phyloP scores from a whole-genome alignment of 1,140 invertebrate species.

The Drosophila repleta region DNA sequence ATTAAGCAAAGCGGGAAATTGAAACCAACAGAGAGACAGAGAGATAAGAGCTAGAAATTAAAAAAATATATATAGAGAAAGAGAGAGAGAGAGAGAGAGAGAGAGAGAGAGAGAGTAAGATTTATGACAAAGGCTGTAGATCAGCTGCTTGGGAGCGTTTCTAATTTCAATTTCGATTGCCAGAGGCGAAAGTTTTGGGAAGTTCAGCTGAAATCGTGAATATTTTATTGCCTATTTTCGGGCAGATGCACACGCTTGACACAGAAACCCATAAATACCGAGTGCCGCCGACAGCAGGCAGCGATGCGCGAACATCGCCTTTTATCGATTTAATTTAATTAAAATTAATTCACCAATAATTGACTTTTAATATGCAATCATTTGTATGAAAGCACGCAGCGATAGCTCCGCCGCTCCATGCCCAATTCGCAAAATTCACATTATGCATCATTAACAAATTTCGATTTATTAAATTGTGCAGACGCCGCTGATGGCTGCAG shows the following conservation, averaged over 20 bases:
- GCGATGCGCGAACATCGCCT: slow-evolving; percentile 57
- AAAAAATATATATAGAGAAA: slow-evolving; percentile 18
- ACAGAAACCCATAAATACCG: slow-evolving; percentile 1
- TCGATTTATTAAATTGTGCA: slow-evolving; percentile 61
- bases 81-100: slow-evolving; percentile 32
- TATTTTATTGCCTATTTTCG: slow-evolving; percentile 67
- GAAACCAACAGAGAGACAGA: slow-evolving; percentile 56
- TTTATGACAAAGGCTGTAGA: slow-evolving; percentile 51
- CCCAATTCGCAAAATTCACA: slow-evolving; percentile 12
- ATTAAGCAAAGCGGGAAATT: slow-evolving; percentile 78
- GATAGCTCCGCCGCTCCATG: slow-evolving; percentile 17
- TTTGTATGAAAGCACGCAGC: slow-evolving; percentile 51
- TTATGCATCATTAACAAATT: slow-evolving; percentile 57
- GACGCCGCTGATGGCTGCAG: too few relatives aligned
- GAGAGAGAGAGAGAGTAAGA: slow-evolving; percentile 30
- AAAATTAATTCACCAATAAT: slow-evolving; percentile 75
- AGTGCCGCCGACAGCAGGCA: slow-evolving; percentile 41
- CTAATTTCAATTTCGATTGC: slow-evolving; percentile 40
- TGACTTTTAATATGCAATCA: slow-evolving; percentile 79
- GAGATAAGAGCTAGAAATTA: background rate
- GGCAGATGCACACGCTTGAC: background rate
- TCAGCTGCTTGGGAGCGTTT: slow-evolving; percentile 51
- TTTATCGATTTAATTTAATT: slow-evolving; percentile 78
- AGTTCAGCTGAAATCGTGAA: slow-evolving; percentile 59
- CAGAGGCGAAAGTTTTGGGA: slow-evolving; percentile 61